Evolutionary conservation across 2,113 vertebrate species (phyloP).

Genomic region (Alligator mississippiensis): DNA sequence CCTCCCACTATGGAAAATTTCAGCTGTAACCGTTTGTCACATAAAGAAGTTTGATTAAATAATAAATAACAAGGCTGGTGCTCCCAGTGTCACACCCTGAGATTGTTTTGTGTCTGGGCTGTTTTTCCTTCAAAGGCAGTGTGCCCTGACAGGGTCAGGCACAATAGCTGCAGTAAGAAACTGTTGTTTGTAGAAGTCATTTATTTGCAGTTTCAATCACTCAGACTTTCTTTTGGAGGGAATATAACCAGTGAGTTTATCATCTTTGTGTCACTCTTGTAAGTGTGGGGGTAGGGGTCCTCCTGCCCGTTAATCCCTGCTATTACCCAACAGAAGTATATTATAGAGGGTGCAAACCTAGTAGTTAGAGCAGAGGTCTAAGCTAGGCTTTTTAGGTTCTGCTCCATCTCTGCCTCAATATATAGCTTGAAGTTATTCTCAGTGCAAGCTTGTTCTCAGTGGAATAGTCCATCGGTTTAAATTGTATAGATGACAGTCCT

Average conservation of each 20-base stretch:
- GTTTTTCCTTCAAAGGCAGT: neutral
- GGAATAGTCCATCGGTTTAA: neutral
- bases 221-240: neutral
- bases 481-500: neutral
- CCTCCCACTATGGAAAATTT: fast-evolving
- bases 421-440: neutral
- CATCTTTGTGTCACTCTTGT: neutral
- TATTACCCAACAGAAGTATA: neutral
- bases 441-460: neutral
- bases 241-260: neutral
- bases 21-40: neutral
- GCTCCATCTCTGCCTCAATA: neutral
- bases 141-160: neutral
- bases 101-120: neutral
- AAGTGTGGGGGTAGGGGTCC: neutral
- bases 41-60: neutral
- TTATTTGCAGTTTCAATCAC: neutral
- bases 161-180: fast-evolving
- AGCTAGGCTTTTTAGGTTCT: neutral
- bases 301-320: neutral
- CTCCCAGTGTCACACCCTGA: fast-evolving
- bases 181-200: neutral
- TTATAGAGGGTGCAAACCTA: neutral
- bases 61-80: neutral
- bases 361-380: neutral